Evolutionary conservation across 2,888 invertebrate genomes (phyloP), one percentile per base, ranked within the genome.

Genomic region (Slavum lentiscoides): DNA sequence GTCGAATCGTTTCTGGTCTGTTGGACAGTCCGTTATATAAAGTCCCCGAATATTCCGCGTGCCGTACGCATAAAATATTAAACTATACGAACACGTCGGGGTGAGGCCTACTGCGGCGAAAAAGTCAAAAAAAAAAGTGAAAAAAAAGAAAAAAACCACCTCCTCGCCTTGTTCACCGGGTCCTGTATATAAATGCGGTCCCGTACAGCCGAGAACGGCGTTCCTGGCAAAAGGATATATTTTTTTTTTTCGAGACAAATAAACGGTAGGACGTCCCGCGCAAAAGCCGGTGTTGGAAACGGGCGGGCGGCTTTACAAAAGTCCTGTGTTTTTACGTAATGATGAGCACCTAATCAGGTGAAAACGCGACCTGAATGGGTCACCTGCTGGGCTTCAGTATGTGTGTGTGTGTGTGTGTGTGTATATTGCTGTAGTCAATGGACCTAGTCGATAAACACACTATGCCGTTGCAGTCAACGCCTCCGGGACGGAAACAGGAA

Each of bases 271-370:
- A 72, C 70, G 80, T 80, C 80, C 58, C 55, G 77, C 49, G 53
- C 49, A 30, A 30, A 30, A 4, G 30, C 30, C 30, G 19, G 55
- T 4, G 6, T 6, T 30, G 30, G 55, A 55, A 19, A 8, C 17
- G 69, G n/a, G 23, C 30, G 37, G 23, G 69, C 53, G 77, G 11
- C 62, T n/a, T n/a, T 23, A 64, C 37, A 64, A 75, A 80, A 62
- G 80, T 76, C 80, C 64, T 80, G 37, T 80, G 72, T 80, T 80
- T 80, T 80, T 80, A 80, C 80, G 80, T 72, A 72, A 80, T 80
- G 82, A 82, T 82, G 82, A 82, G 82, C 82, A 82, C 82, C 82
- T 82, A 82, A 82, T 82, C 82, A 82, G 82, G 82, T 82, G 82
- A 82, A 82, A 82, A 82, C 62, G 53, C 55, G 82, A 68, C 69